Conservation (phyloP, 2,797 vertebrate genomes). For the Triplophysa yarkandensis region DNA sequence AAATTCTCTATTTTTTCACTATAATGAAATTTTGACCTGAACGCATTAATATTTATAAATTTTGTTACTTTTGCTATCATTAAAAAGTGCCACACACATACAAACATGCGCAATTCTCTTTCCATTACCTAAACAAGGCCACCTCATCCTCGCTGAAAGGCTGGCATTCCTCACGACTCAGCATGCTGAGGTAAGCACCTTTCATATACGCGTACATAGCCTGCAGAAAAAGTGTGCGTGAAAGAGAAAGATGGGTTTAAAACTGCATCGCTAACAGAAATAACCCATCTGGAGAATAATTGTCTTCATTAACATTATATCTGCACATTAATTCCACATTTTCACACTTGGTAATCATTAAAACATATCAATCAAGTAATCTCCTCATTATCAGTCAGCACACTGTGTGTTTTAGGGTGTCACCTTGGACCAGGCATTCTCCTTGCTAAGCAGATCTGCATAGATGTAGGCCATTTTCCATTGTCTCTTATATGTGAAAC, state of each 20-base stretch:
- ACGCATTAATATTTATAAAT: too few species aligned
- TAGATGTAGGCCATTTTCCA: conserved; percentile 99
- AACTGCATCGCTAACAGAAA: conserved; percentile 50
- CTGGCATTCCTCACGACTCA: conserved; percentile 86
- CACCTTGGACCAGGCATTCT: conserved; percentile 98
- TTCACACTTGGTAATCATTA: not conserved
- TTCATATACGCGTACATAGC: conserved; percentile 98
- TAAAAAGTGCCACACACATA: not conserved
- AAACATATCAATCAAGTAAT: not conserved
- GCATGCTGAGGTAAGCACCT: conserved; percentile 97
- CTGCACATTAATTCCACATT: not conserved
- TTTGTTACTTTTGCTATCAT: not conserved
- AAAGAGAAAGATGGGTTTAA: conserved; percentile 36
- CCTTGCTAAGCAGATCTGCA: conserved; percentile 94
- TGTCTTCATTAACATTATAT: conserved; percentile 14
- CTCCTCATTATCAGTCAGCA: not conserved
- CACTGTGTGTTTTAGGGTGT: conserved; percentile 25
- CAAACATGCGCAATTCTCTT: conserved; percentile 5
- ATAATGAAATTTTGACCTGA: too few species aligned
- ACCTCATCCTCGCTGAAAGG: conserved; percentile 87
- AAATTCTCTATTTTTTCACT: too few species aligned
- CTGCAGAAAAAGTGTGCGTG: conserved; percentile 66
- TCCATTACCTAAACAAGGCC: conserved; percentile 87
- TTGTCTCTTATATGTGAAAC: conserved; percentile 94
- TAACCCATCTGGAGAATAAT: conserved; percentile 16